Evolutionary conservation across 2,797 vertebrate genomes (phyloP), one percentile per base, ranked within the genome.

Genomic region (Tympanoctomys barrerae): DNA sequence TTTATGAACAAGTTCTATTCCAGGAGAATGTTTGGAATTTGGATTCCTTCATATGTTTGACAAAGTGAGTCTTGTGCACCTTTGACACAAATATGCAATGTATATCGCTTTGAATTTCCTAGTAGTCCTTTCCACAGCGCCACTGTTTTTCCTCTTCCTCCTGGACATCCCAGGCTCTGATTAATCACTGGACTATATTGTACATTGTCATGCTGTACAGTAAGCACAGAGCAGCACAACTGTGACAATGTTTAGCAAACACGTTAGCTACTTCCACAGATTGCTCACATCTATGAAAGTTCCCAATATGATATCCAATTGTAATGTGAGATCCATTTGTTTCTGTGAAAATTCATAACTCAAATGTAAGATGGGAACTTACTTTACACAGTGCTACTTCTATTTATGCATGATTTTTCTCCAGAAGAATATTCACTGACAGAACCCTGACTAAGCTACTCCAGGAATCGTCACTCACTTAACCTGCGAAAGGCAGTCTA

Each of bases 391-490:
- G n/a, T 49, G 16, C 19, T 9, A 61, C 21, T 39, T 91, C 22
- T 59, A 46, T 19, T 42, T 59, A 64, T 31, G 36, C 33, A 64
- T 54, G 66, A 7, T 70, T 75, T 89, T 92, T 71, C 52, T 88
- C 75, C 9, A 94, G 82, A 90, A 89, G 70, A 88, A 81, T 87
- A 61, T 79, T 91, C 80, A 84, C 62, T 33, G 71, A 93, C n/a
- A 92, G 46, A 39, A 39, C 13, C 64, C 46, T 78, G 81, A 90
- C 83, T 59, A 75, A 94, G 59, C 64, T 80, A 31, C 79, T 94
- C 75, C 70, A 89, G 89, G 90, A 91, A 77, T 73, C 73, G 54
- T 18, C 84, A 61, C 70, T 80, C 79, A 59, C 18, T 95, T 94
- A 89, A 66, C 21, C 75, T n/a, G 26, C 0, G 21, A 80, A 77